Conservation (phyloP, 2,888 invertebrate genomes). For the Drosophila atripex region DNA sequence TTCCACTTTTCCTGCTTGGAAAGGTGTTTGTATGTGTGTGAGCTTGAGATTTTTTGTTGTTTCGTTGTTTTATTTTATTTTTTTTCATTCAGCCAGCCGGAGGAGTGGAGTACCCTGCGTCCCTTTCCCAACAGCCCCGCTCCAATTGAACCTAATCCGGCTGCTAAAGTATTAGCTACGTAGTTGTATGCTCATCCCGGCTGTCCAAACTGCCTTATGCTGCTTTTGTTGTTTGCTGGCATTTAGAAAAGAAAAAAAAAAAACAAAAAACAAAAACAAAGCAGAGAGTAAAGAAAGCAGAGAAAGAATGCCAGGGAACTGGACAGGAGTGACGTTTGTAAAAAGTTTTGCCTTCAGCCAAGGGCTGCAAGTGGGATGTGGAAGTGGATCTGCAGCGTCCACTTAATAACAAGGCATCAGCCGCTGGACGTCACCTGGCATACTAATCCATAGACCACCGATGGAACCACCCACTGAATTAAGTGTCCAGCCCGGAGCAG, state of each 20-base stretch:
- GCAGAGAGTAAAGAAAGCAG: slow-evolving; percentile 11
- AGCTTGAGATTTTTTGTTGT: slow-evolving; percentile 45
- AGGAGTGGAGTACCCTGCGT: background rate
- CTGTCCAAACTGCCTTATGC: slow-evolving; percentile 79
- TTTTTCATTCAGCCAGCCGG: slow-evolving; percentile 8
- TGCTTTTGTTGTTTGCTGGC: slow-evolving; percentile 77
- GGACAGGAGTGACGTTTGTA: slow-evolving; percentile 54
- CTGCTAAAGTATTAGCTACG: slow-evolving; percentile 79
- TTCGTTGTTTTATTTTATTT: slow-evolving; percentile 3
- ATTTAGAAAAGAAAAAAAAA: slow-evolving; percentile 61
- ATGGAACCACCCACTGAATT: slow-evolving; percentile 43
- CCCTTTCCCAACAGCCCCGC: slow-evolving; percentile 42
- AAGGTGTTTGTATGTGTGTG: slow-evolving; percentile 31
- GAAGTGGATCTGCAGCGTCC: slow-evolving; percentile 39
- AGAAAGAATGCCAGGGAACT: slow-evolving; percentile 26
- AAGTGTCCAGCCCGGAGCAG: slow-evolving; percentile 43
- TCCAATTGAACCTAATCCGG: slow-evolving; percentile 79
- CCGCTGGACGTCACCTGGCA: slow-evolving; percentile 62
- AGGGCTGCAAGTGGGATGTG: slow-evolving; percentile 14
- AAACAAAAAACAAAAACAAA: slow-evolving; percentile 29
- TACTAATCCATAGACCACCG: slow-evolving; percentile 65
- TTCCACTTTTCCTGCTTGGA: slow-evolving; percentile 13
- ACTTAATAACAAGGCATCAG: slow-evolving; percentile 68
- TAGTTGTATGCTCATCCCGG: slow-evolving; percentile 76
- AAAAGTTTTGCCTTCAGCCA: slow-evolving; percentile 67